Percentiles rank a stretch among this genome's conserved stretches.
phyloP scores from a whole-genome alignment of 1,140 invertebrate species.

The Phthorimaea operculella region DNA sequence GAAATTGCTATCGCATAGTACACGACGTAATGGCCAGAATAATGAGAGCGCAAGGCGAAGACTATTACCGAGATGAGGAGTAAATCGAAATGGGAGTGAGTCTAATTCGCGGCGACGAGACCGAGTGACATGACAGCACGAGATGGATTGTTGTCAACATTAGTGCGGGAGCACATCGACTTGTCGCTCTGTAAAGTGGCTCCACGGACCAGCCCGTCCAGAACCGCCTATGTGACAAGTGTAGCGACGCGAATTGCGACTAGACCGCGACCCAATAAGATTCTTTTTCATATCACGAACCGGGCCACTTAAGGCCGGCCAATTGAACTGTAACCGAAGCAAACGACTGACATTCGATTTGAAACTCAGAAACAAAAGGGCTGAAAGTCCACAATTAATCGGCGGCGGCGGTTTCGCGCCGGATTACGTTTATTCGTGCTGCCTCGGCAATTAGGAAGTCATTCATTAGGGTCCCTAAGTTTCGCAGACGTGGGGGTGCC shows the following conservation, averaged over 20 bases:
- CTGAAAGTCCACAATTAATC: constrained; percentile 52
- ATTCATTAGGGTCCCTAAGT: constrained; percentile 67
- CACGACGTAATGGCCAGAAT: constrained; percentile 32
- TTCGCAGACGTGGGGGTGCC: constrained; percentile 66
- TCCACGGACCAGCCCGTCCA: constrained; percentile 4
- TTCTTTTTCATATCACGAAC: constrained; percentile 24
- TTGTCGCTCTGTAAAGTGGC: constrained; percentile 38
- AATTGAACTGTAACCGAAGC: constrained; percentile 37
- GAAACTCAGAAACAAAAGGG: constrained; percentile 48
- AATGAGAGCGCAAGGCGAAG: constrained; percentile 40
- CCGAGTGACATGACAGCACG: constrained; percentile 47
- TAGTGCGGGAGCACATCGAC: constrained; percentile 60
- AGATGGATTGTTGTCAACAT: constrained; percentile 66
- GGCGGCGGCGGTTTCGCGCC: constrained; percentile 39
- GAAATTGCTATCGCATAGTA: constrained; percentile 49
- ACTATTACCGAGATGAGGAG: constrained; percentile 35
- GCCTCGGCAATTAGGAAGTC: constrained; percentile 66
- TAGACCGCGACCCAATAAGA: constrained; percentile 33
- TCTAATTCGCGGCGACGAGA: constrained; percentile 57
- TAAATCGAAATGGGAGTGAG: constrained; percentile 64
- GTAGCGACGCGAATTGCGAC: constrained; percentile 20
- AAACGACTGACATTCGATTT: constrained; percentile 50
- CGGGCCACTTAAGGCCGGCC: constrained; percentile 31
- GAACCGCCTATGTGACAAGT: not conserved
- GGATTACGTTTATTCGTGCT: constrained; percentile 61